A percentile compares a stretch with the other conserved stretches of the same genome.
These are phyloP conservation scores for Alloscopus bannaensis DNA, from an alignment of 2,888 invertebrate genomes.

Conservation along the genomic window DNA sequence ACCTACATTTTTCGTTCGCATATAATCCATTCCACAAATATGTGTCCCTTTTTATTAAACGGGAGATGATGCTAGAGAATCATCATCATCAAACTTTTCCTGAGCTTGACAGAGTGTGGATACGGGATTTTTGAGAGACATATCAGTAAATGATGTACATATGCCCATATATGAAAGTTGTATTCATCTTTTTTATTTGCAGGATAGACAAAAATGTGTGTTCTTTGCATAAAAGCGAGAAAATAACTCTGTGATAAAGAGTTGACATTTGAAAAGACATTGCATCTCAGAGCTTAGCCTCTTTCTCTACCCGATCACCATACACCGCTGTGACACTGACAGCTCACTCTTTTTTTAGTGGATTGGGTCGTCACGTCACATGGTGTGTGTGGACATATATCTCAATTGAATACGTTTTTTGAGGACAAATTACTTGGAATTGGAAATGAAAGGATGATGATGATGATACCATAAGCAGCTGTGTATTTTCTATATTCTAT, in stretches of 20 bases:
- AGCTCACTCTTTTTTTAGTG: conserved; percentile 41
- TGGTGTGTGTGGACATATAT: conserved; percentile 10
- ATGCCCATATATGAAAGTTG: neutral
- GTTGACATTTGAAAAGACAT: conserved; percentile 32
- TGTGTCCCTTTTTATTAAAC: conserved; percentile 16
- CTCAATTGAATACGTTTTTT: too few relatives aligned
- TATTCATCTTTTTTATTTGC: conserved; percentile 7
- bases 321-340: conserved; percentile 49
- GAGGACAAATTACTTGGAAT: conserved; percentile 11
- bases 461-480: too few relatives aligned
- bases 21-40: conserved; percentile 40
- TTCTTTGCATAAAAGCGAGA: conserved; percentile 7
- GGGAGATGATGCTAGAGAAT: neutral
- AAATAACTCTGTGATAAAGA: neutral
- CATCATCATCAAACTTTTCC: conserved; percentile 5
- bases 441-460: too few relatives aligned
- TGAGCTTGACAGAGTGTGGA: conserved; percentile 1
- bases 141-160: too few relatives aligned
- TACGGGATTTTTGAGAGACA: too few relatives aligned
- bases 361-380: conserved; percentile 61
- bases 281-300: neutral
- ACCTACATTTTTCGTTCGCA: neutral
- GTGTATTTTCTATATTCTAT: too few relatives aligned
- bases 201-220: neutral
- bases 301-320: too few relatives aligned